A percentile compares a stretch with the other conserved stretches of the same genome.
Evolutionary conservation across 2,797 vertebrate genomes (phyloP).

Genomic region (Lepilemur septentrionalis): DNA sequence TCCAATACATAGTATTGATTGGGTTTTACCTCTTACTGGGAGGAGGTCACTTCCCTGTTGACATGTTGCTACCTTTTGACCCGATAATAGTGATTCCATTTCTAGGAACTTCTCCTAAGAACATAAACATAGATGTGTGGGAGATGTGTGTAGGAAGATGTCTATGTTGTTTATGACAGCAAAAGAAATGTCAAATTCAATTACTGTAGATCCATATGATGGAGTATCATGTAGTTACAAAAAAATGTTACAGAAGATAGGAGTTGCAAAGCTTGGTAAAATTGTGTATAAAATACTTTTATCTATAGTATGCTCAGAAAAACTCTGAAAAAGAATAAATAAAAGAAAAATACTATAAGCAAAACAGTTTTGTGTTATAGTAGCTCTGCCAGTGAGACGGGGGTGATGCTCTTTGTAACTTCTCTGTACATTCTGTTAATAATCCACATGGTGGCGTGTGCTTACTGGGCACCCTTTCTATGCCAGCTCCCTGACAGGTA

Average conservation of each 20-base stretch:
- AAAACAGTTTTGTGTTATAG: background rate
- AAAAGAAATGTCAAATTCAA: background rate
- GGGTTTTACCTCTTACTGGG: background rate
- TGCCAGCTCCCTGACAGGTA: no score
- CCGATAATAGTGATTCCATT: background rate
- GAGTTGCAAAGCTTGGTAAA: background rate
- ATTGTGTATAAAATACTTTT: background rate
- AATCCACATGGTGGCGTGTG: no score
- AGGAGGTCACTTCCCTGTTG: background rate
- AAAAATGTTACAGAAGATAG: background rate
- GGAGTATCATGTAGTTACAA: background rate
- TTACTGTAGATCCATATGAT: background rate
- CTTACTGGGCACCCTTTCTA: no score
- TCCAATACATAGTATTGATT: background rate
- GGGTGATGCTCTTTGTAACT: background rate
- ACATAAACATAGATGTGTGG: background rate
- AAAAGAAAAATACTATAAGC: background rate
- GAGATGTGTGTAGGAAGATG: background rate
- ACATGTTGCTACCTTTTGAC: background rate
- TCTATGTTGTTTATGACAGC: background rate
- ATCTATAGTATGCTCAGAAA: background rate
- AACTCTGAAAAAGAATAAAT: background rate
- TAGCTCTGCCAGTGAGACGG: background rate
- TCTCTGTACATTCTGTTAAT: background rate
- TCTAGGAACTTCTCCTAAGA: background rate